Evolutionary conservation across 2,888 invertebrate genomes (phyloP).

Genomic region (Cerceris ruficornis): DNA sequence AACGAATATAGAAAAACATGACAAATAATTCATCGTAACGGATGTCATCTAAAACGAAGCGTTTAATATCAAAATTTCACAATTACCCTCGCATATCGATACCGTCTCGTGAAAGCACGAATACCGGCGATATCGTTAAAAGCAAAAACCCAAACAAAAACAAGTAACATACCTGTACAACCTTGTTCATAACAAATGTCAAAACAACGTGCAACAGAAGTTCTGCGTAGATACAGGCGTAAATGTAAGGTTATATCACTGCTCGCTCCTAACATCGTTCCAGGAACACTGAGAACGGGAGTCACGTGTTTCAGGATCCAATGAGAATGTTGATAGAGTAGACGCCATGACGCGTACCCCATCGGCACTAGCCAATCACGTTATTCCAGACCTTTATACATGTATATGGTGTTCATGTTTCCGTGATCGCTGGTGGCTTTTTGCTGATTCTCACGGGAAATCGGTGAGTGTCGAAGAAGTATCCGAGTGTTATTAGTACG

Average conservation of each 20-base stretch:
- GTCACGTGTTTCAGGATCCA: constrained; percentile 74
- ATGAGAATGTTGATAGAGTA: constrained; percentile 53
- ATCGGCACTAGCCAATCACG: constrained; percentile 70
- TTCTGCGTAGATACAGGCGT: constrained; percentile 27
- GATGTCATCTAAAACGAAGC: neutral
- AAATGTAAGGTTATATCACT: constrained; percentile 56
- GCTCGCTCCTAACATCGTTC: constrained; percentile 54
- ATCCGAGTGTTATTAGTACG: constrained; percentile 43
- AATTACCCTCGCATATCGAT: too few relatives aligned
- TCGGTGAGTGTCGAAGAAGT: constrained; percentile 67
- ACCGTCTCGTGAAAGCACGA: too few relatives aligned
- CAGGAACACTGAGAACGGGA: constrained; percentile 49
- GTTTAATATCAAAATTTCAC: too few relatives aligned
- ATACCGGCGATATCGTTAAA: neutral
- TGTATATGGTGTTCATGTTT: constrained; percentile 77
- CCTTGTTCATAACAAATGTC: constrained; percentile 21
- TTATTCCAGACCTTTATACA: constrained; percentile 75
- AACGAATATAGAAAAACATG: neutral
- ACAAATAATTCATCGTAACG: neutral
- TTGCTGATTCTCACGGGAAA: constrained; percentile 62
- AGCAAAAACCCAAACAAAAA: neutral
- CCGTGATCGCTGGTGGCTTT: constrained; percentile 68
- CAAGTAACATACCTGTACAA: constrained; percentile 17
- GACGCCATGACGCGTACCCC: constrained; percentile 76
- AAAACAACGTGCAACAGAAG: constrained; percentile 22